Evolutionary conservation across 2,888 invertebrate species (phyloP).

Genomic region (Drosophila fulvimacula): DNA sequence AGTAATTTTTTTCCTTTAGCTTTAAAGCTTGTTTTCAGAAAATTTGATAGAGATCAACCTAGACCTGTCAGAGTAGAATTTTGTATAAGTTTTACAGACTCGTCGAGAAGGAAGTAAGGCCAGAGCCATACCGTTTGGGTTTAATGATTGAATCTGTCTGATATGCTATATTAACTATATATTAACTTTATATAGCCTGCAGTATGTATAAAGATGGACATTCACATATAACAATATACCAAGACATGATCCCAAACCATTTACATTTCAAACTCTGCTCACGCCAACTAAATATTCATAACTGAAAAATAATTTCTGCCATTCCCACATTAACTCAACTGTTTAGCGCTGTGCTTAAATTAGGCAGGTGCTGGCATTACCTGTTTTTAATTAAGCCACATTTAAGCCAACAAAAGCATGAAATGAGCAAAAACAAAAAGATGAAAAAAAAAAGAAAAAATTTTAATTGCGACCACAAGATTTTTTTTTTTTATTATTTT

Average conservation of each 20-base stretch:
- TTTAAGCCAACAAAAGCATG: slow-evolving; percentile 64
- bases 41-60: too few relatives aligned
- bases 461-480: slow-evolving; percentile 58
- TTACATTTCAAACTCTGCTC: too few relatives aligned
- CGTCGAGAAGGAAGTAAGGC: too few relatives aligned
- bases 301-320: not conserved
- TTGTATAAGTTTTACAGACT: too few relatives aligned
- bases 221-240: too few relatives aligned
- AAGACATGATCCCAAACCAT: too few relatives aligned
- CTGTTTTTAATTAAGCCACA: slow-evolving; percentile 68
- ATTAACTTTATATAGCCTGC: not conserved
- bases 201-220: too few relatives aligned
- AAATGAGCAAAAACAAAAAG: slow-evolving; percentile 8
- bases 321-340: not conserved
- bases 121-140: too few relatives aligned
- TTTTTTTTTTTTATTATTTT: not conserved
- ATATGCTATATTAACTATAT: not conserved
- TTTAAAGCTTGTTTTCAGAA: too few relatives aligned
- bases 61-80: too few relatives aligned
- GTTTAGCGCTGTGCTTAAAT: slow-evolving; percentile 1
- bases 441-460: slow-evolving; percentile 23
- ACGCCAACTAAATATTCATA: not conserved
- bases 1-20: rapidly evolving
- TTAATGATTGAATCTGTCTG: too few relatives aligned
- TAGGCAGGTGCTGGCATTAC: not conserved